These are phyloP conservation scores for Struthidea cinerea DNA, from an alignment of 2,113 vertebrate species.

Conservation along the genomic window DNA sequence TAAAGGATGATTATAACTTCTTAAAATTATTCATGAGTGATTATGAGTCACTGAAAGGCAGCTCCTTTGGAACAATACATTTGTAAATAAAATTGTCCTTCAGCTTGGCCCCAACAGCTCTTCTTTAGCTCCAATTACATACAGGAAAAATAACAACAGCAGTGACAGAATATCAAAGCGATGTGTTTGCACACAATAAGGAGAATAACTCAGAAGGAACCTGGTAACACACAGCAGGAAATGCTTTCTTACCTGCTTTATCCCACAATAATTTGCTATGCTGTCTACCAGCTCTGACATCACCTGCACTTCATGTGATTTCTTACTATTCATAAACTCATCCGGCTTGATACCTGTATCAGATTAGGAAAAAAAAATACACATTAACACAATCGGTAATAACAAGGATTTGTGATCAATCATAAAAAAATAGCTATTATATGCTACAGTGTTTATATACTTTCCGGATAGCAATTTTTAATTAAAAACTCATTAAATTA, in stretches of 20 bases:
- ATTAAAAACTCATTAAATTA: background rate
- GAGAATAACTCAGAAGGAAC: background rate
- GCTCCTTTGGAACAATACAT: background rate
- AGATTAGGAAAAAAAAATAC: conserved; percentile 38
- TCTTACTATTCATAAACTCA: conserved; percentile 95
- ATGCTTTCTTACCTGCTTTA: conserved; percentile 81
- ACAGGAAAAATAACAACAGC: background rate
- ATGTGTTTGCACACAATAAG: background rate
- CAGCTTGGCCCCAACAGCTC: background rate
- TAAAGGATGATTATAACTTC: background rate
- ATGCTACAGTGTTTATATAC: background rate
- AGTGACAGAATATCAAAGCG: background rate
- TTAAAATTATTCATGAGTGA: background rate
- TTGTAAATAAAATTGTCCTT: background rate
- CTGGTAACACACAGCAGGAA: background rate
- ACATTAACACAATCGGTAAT: background rate
- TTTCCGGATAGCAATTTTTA: background rate
- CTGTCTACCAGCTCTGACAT: conserved; percentile 86
- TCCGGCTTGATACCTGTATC: conserved; percentile 71
- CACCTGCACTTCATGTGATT: conserved; percentile 91
- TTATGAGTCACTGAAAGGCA: background rate
- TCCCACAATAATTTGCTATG: conserved; percentile 74
- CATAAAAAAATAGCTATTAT: background rate
- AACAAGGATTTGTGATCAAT: background rate
- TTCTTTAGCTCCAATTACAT: background rate